Evolutionary conservation across 2,113 vertebrate genomes (phyloP).

Genomic region (Neotragus pygmaeus): DNA sequence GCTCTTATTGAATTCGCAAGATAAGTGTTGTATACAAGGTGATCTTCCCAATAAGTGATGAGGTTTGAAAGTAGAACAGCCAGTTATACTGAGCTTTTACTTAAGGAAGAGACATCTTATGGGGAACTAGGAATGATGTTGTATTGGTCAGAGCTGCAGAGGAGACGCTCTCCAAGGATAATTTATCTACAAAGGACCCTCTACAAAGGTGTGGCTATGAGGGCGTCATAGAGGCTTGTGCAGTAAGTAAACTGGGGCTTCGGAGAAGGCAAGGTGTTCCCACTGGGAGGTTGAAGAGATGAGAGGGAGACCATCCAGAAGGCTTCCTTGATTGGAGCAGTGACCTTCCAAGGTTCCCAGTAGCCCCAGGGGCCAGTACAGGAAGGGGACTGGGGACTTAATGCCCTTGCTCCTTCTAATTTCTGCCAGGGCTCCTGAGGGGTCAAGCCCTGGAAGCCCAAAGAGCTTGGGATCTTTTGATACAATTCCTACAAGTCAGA

Average conservation of each 20-base stretch:
- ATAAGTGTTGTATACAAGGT: not conserved
- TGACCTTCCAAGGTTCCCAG: not conserved
- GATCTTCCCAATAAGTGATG: not conserved
- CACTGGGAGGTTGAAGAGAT: not conserved
- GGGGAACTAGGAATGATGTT: not conserved
- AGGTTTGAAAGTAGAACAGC: not conserved
- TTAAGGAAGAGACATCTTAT: not conserved
- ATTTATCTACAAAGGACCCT: no score
- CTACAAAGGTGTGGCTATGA: not conserved
- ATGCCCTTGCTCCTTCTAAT: no score
- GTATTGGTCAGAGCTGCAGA: not conserved
- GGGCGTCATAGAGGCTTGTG: fast-evolving
- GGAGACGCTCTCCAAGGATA: not conserved
- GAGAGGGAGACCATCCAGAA: not conserved
- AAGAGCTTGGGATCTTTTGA: no score
- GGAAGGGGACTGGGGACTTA: not conserved
- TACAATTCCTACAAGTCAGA: not conserved
- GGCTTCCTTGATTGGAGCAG: not conserved
- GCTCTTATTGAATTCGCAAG: not conserved
- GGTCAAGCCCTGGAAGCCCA: not conserved
- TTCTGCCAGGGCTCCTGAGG: not conserved
- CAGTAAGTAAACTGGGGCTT: not conserved
- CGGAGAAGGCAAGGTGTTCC: no score
- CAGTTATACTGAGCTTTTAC: not conserved
- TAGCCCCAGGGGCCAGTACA: not conserved